phyloP scores from a whole-genome alignment of 2,888 invertebrate species.

The Smittia sp. region DNA sequence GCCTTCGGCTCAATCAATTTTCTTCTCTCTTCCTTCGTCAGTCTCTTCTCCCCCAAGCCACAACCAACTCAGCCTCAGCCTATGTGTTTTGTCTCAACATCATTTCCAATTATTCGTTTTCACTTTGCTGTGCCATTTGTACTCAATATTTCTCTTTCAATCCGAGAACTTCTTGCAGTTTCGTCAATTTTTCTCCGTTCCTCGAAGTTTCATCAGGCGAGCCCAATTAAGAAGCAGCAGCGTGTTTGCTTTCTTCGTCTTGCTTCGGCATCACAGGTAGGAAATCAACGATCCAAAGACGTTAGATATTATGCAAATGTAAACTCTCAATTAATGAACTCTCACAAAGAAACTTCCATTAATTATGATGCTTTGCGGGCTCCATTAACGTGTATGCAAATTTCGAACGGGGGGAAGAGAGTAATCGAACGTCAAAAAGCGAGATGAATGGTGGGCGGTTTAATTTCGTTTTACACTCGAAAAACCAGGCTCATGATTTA shows the following conservation, averaged over 20 bases:
- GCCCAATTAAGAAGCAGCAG: conserved; percentile 2
- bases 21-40: not conserved
- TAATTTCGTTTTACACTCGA: conserved; percentile 26
- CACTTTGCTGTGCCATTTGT: not conserved
- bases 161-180: not conserved
- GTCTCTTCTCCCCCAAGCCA: not conserved
- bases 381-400: conserved; percentile 22
- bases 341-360: conserved; percentile 10
- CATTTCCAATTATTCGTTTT: conserved; percentile 10
- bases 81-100: conserved; percentile 11
- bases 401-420: not conserved
- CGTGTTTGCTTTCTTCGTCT: not conserved
- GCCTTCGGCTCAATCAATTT: conserved; percentile 10
- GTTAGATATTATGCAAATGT: conserved; percentile 1
- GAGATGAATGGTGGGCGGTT: conserved; percentile 33
- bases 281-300: not conserved
- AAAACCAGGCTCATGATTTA: conserved; percentile 29
- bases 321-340: not conserved
- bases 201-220: not conserved
- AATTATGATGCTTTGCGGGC: conserved; percentile 32
- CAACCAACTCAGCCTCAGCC: not conserved
- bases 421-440: conserved; percentile 23
- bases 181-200: not conserved
- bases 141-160: not conserved
- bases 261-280: not conserved